Percentiles rank a stretch among this genome's conserved stretches.
Conservation (phyloP, 2,888 invertebrate species). For the Psococerastis gibbosa region DNA sequence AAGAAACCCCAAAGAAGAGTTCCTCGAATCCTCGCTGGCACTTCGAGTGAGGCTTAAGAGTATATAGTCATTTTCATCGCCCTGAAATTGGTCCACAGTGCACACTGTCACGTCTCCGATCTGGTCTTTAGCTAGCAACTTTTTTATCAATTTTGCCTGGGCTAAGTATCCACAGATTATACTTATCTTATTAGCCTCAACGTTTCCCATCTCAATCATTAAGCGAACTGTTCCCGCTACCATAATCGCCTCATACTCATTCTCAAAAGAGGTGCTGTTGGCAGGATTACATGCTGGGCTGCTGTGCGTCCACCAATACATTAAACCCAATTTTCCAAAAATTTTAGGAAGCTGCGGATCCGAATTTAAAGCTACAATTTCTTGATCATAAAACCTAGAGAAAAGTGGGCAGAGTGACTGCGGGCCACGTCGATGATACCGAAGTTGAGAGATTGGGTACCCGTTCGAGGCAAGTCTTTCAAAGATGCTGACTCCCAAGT, state of each 20-base stretch:
- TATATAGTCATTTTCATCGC: not conserved
- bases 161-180: not conserved
- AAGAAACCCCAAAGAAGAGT: not conserved
- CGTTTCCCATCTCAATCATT: not conserved
- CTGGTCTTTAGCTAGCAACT: not conserved
- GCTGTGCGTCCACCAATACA: not conserved
- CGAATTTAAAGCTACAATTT: not conserved
- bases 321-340: not conserved
- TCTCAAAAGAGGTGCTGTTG: not conserved
- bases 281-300: not conserved
- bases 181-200: not conserved
- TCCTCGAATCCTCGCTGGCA: not conserved
- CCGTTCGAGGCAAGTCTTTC: not conserved
- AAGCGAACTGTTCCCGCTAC: not conserved
- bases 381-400: not conserved
- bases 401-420: not conserved
- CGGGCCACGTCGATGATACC: not conserved
- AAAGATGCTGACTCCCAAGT: conserved; percentile 1
- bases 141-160: not conserved
- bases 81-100: not conserved
- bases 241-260: not conserved
- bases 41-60: not conserved
- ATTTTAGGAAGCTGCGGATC: not conserved
- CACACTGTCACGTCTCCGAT: not conserved
- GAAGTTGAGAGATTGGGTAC: not conserved